Evolutionary conservation across 2,888 invertebrate species (phyloP).

Genomic region (Drosophila fulvimacula): DNA sequence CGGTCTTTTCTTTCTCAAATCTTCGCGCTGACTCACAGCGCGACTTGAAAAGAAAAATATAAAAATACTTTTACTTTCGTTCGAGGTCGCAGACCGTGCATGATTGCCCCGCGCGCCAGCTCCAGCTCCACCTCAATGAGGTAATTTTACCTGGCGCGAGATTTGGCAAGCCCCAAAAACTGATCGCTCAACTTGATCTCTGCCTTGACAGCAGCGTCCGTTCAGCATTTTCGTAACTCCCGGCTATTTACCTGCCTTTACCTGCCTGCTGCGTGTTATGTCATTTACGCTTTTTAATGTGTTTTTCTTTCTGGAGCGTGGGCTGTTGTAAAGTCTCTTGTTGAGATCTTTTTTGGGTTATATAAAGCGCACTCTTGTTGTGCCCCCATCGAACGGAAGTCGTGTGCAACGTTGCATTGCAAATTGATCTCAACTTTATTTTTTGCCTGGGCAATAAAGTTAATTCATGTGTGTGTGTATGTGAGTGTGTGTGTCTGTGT

Average conservation of each 20-base stretch:
- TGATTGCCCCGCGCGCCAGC: slow-evolving; percentile 14
- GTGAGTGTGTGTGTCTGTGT: background rate
- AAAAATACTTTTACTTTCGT: slow-evolving; percentile 83
- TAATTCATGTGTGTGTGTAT: slow-evolving; percentile 33
- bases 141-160: slow-evolving; percentile 65
- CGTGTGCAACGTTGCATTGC: slow-evolving; percentile 78
- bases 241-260: background rate
- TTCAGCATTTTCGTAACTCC: slow-evolving; percentile 59
- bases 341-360: slow-evolving; percentile 44
- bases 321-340: slow-evolving; percentile 24
- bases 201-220: slow-evolving; percentile 51
- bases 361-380: slow-evolving; percentile 52
- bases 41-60: slow-evolving; percentile 10
- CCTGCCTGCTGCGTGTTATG: slow-evolving; percentile 34
- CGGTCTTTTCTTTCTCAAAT: slow-evolving; percentile 40
- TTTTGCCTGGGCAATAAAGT: slow-evolving; percentile 39
- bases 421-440: slow-evolving; percentile 44
- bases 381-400: slow-evolving; percentile 59
- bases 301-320: slow-evolving; percentile 59
- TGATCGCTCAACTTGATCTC: slow-evolving; percentile 69
- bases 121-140: slow-evolving; percentile 50
- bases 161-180: slow-evolving; percentile 69
- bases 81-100: slow-evolving; percentile 77
- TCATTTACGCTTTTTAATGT: slow-evolving; percentile 46
- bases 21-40: slow-evolving; percentile 64